Percentiles rank a stretch among this genome's conserved stretches.
Evolutionary conservation across 2,888 invertebrate species (phyloP).

Genomic region (Hirtodrosophila histrioides): DNA sequence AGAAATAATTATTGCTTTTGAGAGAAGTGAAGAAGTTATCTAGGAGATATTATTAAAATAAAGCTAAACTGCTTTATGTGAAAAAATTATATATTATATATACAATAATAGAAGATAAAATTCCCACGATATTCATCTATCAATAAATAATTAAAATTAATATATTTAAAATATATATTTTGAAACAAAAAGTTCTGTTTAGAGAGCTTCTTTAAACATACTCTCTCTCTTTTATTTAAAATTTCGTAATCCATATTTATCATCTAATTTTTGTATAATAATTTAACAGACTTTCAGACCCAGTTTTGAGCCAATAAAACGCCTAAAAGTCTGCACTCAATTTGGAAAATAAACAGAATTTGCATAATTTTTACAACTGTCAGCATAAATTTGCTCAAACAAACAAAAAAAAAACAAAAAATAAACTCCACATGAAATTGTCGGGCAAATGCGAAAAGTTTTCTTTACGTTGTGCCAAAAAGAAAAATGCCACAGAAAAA

Average conservation of each 20-base stretch:
- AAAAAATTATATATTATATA: too few relatives aligned
- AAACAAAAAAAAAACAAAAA: constrained; percentile 28
- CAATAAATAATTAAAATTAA: too few relatives aligned
- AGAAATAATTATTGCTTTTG: too few relatives aligned
- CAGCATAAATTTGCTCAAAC: constrained; percentile 54
- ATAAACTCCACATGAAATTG: constrained; percentile 53
- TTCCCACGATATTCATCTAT: too few relatives aligned
- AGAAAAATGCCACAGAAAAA: constrained; percentile 13
- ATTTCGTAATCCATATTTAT: constrained; percentile 10
- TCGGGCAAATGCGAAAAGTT: constrained; percentile 64
- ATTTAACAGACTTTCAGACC: constrained; percentile 6
- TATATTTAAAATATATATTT: too few relatives aligned
- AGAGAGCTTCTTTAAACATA: too few relatives aligned
- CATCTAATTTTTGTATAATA: constrained; percentile 5
- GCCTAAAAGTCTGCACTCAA: constrained; percentile 25
- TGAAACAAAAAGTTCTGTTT: too few relatives aligned
- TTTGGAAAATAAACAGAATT: constrained; percentile 27
- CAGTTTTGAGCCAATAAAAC: constrained; percentile 34
- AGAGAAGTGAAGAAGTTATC: too few relatives aligned
- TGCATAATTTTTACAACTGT: constrained; percentile 65
- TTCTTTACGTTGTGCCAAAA: constrained; percentile 51
- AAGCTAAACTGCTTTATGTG: too few relatives aligned
- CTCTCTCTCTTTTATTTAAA: too few relatives aligned
- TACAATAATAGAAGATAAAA: too few relatives aligned
- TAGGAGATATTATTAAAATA: too few relatives aligned